A percentile compares a stretch with the other conserved stretches of the same genome.
phyloP scores from a whole-genome alignment of 2,888 invertebrate genomes.

The Pteria penguin region DNA sequence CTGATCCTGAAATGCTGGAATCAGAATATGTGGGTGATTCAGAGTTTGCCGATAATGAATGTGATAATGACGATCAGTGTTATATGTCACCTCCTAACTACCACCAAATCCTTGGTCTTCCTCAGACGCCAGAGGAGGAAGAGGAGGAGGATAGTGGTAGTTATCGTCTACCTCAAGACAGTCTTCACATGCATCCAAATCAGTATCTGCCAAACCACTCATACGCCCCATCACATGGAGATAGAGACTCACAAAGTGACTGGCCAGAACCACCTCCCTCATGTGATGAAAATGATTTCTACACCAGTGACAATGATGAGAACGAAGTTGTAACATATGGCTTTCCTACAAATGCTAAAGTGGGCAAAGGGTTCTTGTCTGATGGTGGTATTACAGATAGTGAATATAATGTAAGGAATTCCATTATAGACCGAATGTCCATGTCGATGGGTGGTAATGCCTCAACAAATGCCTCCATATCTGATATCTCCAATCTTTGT shows the following conservation, averaged over 20 bases:
- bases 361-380: conserved; percentile 40
- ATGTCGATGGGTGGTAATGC: conserved; percentile 83
- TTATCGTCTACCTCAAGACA: conserved; percentile 79
- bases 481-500: conserved; percentile 93
- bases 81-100: conserved; percentile 81
- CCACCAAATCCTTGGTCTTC: conserved; percentile 77
- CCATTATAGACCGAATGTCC: conserved; percentile 85
- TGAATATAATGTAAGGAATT: conserved; percentile 76
- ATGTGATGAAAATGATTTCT: conserved; percentile 39
- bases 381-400: conserved; percentile 62
- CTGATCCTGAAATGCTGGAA: conserved; percentile 62
- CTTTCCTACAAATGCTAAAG: conserved; percentile 67
- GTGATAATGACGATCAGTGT: conserved; percentile 79
- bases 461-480: conserved; percentile 86
- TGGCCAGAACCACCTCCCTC: conserved; percentile 53
- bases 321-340: conserved; percentile 75
- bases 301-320: conserved; percentile 48
- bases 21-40: conserved; percentile 85
- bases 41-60: conserved; percentile 85
- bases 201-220: conserved; percentile 87
- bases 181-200: conserved; percentile 91
- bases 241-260: conserved; percentile 35
- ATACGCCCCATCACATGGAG: conserved; percentile 53
- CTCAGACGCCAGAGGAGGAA: conserved; percentile 50
- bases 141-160: conserved; percentile 70